Evolutionary conservation across 2,797 vertebrate species (phyloP), one percentile per base, ranked within the genome.

Genomic region (Fundulus diaphanus): DNA sequence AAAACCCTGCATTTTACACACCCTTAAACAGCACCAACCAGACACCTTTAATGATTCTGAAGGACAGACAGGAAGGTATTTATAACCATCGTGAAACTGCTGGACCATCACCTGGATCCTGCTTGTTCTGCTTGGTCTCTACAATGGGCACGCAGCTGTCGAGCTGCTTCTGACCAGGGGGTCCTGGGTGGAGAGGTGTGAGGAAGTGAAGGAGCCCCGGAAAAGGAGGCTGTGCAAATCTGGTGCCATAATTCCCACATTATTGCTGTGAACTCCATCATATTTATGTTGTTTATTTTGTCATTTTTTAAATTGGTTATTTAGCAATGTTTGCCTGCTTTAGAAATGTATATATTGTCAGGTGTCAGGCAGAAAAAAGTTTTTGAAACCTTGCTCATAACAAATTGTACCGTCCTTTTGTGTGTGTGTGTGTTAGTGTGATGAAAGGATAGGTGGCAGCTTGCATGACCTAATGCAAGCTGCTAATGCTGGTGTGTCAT

Each of bases 1-100:
- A 40, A 65, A 40, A 2, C 22, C 22, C 5, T 4, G n/a, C 22
- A n/a, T 65, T 65, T 40, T 37, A 40, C 22, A 40, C 5, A 15
- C 8, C 66, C n/a, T 1, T 75, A 75, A 85, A 83, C 57, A 18
- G 49, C 44, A 59, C 76, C 37, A 31, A 82, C 77, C 44, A 85
- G 72, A 84, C 76, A 71, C 78, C 78, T 78, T 31, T 4, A 79
- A 69, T 72, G 69, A 80, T 72, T 83, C 54, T 78, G 49, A 63
- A 74, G 20, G 68, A 79, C 76, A 84, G 78, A 83, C 56, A 16
- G 72, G 68, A 57, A 86, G 83, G 81, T 84, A 88, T 91, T 91
- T 92, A 92, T 84, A 83, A 84, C 87, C 84, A 83, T 79, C 80
- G 12, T 69, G 72, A 57, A 78, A 85, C 76, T 82, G 49, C 70